Base-by-base conservation (phyloP, 2,797 vertebrate genomes). In the Lindbergichthys nudifrons region DNA sequence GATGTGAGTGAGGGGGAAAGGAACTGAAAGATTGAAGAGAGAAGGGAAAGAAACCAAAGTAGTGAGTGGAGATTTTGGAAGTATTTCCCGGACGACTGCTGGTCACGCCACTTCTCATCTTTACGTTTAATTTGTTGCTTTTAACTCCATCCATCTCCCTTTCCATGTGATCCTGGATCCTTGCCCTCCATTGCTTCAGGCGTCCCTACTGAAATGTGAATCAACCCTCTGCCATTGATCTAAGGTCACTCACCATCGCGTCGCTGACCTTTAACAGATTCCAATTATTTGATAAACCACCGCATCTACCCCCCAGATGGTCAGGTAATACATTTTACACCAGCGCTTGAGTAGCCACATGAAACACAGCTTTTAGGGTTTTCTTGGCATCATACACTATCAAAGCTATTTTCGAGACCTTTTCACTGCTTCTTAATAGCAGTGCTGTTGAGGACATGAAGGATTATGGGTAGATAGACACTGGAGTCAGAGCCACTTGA, bases 51-150 rank as follows among this genome's bases (percentile, higher is more conserved):
- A 66, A 76, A 36, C 16, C 0, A 56, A 65, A 63, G 65, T 58
- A 46, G 63, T 26, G 71, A 59, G 19, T 21, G 65, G 50, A 69
- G 48, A 79, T 73, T 70, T 80, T 73, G 59, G 63, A 73, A 59
- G 65, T 73, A 46, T 54, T 46, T 83, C 73, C 67, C 54, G 67
- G 67, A 53, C 6, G 47, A 12, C 54, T 14, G 56, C 67, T 56
- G 77, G 13, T 79, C 66, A 7, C 51, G 0, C 14, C n/a, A 1
- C 14, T 41, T 79, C 70, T 83, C 82, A 72, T 88, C 82, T 79
- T 77, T 53, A 68, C 53, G 41, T 82, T 77, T 87, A 87, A 87
- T 90, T 87, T 83, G 77, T 78, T 57, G 75, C 81, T 88, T 76
- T 81, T 73, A 88, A 81, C 78, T 82, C 48, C 0, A 3, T 50